These are phyloP conservation scores for Aplodontia rufa DNA, from an alignment of 2,113 vertebrate species.

Conservation along the genomic window DNA sequence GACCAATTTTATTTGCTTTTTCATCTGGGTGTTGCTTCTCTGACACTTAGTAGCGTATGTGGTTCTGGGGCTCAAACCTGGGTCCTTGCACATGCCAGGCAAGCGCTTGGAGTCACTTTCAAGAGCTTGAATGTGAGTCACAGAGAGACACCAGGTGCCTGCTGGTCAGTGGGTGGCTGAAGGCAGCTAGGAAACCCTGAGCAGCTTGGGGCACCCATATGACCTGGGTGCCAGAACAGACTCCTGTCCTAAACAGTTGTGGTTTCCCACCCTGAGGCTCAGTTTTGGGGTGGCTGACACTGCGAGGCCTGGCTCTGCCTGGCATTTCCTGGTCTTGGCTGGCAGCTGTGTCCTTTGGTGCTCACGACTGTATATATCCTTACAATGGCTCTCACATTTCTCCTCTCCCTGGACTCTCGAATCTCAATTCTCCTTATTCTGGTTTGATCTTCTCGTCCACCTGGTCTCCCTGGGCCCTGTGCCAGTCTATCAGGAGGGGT, in stretches of 20 bases:
- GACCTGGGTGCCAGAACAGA: no score
- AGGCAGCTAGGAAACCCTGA: neutral
- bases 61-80: no score
- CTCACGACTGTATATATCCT: no score
- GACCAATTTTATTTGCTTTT: no score
- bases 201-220: accelerated
- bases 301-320: neutral
- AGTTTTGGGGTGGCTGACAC: accelerated
- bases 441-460: neutral
- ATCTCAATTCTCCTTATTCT: neutral
- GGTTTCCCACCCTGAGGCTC: neutral
- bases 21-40: no score
- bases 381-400: neutral
- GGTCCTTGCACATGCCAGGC: no score
- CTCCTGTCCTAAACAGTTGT: no score
- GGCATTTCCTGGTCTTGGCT: neutral
- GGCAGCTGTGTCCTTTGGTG: neutral
- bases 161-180: neutral
- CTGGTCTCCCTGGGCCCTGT: accelerated
- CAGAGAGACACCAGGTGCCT: neutral
- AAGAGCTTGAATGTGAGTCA: neutral
- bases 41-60: no score
- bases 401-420: neutral
- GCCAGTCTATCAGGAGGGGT: neutral
- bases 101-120: neutral